phyloP scores from a whole-genome alignment of 2,888 invertebrate species.

The Rotaria sp. region DNA sequence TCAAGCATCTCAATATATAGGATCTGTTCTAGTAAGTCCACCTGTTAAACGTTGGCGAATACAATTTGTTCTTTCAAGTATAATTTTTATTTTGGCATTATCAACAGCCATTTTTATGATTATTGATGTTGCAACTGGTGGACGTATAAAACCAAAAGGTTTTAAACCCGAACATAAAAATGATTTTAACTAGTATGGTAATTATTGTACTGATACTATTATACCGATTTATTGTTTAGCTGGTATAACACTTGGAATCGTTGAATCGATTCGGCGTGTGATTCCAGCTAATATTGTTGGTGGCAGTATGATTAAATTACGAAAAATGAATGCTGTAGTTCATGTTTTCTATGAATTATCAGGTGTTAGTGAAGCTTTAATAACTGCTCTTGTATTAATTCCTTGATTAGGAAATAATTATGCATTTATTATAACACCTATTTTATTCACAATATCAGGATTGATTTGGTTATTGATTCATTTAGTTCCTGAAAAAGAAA shows the following conservation, averaged over 20 bases:
- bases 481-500: not conserved
- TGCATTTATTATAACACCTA: not conserved
- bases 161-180: not conserved
- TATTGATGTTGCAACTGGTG: not conserved
- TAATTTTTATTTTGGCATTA: not conserved
- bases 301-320: not conserved
- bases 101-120: not conserved
- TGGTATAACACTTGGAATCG: not conserved
- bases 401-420: not conserved
- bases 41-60: not conserved
- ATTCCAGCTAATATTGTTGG: not conserved
- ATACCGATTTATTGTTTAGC: not conserved
- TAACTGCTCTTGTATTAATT: not conserved
- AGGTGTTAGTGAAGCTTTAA: not conserved
- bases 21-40: not conserved
- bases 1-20: not conserved
- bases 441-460: not conserved
- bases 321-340: not conserved
- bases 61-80: not conserved
- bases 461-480: not conserved
- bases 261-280: not conserved
- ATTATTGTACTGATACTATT: not conserved
- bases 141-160: not conserved
- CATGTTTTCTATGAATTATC: not conserved
- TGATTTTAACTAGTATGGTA: not conserved